Percentiles rank a stretch among this genome's conserved stretches.
phyloP scores from a whole-genome alignment of 2,113 vertebrate genomes.

The Dasyurus viverrinus region DNA sequence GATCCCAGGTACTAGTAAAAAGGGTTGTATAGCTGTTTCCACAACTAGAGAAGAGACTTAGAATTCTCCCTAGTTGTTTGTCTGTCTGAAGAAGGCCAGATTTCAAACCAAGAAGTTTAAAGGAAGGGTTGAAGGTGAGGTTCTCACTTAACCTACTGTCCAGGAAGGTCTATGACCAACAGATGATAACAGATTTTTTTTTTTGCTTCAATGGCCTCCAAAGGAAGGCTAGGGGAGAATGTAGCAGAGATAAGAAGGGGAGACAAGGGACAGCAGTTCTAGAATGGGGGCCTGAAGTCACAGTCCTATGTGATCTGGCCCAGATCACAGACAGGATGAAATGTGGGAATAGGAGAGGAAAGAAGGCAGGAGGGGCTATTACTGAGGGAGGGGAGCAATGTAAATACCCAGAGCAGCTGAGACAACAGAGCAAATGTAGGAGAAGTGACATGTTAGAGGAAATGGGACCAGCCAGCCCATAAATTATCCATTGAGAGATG shows the following conservation, averaged over 20 bases:
- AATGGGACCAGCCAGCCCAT: neutral
- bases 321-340: neutral
- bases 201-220: neutral
- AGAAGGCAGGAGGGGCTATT: neutral
- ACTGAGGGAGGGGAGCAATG: neutral
- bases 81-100: neutral
- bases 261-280: neutral
- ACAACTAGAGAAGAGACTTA: neutral
- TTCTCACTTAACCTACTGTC: neutral
- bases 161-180: neutral
- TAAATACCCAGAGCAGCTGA: neutral
- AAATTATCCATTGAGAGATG: neutral
- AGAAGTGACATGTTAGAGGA: neutral
- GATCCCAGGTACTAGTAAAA: neutral
- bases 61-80: neutral
- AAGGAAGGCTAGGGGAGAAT: neutral
- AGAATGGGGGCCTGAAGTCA: neutral
- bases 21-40: neutral
- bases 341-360: neutral
- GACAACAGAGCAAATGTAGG: neutral
- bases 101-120: neutral
- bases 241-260: neutral
- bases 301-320: neutral
- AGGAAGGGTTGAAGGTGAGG: neutral
- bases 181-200: neutral